A percentile compares a stretch with the other conserved stretches of the same genome.
phyloP scores from a whole-genome alignment of 35 echinoderm and acorn worm genomes.

The Diadema setosum region DNA sequence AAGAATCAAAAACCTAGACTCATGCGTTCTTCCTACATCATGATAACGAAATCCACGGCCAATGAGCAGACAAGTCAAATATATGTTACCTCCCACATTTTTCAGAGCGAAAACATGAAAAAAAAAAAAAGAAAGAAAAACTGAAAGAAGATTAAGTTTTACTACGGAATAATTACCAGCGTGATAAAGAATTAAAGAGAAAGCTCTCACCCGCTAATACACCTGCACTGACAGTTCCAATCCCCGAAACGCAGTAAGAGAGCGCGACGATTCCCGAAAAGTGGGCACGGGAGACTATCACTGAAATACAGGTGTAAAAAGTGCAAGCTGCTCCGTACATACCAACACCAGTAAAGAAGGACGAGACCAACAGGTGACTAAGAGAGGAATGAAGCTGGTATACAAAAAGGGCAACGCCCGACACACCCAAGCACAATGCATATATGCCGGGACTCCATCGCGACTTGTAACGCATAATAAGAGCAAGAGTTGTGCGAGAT shows the following conservation, averaged over 20 bases:
- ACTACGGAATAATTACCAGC: background rate
- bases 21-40: background rate
- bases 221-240: background rate
- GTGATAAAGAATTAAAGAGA: background rate
- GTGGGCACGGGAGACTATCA: background rate
- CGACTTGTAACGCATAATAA: background rate
- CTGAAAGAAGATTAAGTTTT: background rate
- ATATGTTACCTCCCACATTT: no score
- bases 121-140: background rate
- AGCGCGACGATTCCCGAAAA: background rate
- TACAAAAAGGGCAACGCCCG: background rate
- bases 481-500: background rate
- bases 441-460: background rate
- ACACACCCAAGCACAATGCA: background rate
- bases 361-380: background rate
- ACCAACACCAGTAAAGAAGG: constrained; percentile 1
- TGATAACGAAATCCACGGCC: background rate
- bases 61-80: no score
- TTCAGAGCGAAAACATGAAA: no score
- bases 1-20: background rate
- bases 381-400: background rate
- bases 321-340: background rate
- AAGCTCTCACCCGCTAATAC: background rate
- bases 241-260: background rate
- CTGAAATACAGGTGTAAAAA: background rate